Base-by-base conservation (phyloP, 2,113 vertebrate species). In the Apistogramma diplotaenia region DNA sequence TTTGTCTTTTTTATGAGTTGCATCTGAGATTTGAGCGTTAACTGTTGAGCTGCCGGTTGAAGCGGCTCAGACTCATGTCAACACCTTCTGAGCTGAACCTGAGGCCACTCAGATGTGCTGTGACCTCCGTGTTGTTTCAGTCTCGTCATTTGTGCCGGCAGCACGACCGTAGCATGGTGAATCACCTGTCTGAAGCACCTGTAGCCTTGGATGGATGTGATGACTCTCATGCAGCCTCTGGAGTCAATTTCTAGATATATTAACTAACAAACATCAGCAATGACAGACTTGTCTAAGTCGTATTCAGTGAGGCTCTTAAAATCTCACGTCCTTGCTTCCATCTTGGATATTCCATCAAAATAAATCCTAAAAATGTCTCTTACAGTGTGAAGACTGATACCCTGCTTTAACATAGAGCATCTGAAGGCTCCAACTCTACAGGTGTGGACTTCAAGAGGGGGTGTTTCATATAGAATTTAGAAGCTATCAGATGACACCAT, bases 1-100 rank as follows among this genome's bases (percentile, higher is more conserved):
- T 85, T 90, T 87, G 71, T 16, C 37, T 83, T 85, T 84, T 79
- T 59, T 55, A 76, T 8, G 21, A 70, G 55, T 59, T 82, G 9
- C 60, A 23, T 77, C 74, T 49, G 70, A 25, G 40, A 70, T 56
- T n/a, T 3, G n/a, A 54, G 15, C 29, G 3, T 83, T 78, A 81
- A 86, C 70, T 53, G 70, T 61, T 74, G 7, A 29, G 70, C 79
- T 79, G 43, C 77, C 19, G 77, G 25, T 74, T 70, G n/a, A 67
- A 74, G 35, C 57, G 46, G n/a, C 67, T 8, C 65, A 83, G 51
- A 23, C 57, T 55, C 37, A 3, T 29, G 9, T 49, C 2, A 1
- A 70, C 16, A 49, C 62, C 62, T 27, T 8, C 37, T 46, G 62
- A 46, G 37, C 61, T 11, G 21, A 67, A 6, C 61, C 10, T 0